phyloP scores from a whole-genome alignment of 2,888 invertebrate genomes.

The Brenthis hecate region DNA sequence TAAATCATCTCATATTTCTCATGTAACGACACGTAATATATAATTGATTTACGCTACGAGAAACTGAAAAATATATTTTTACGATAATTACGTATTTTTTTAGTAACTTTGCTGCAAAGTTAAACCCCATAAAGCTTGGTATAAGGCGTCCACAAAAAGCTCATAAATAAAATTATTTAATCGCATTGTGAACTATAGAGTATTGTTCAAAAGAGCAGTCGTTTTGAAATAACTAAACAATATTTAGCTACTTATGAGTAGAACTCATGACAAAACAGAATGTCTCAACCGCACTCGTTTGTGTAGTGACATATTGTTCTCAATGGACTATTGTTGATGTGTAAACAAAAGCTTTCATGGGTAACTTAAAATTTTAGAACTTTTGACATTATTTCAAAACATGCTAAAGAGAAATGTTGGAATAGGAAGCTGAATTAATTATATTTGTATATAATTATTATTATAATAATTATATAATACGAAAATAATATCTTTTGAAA shows the following conservation, averaged over 20 bases:
- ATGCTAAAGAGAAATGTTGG: background rate
- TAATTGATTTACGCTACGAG: background rate
- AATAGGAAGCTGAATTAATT: too few relatives aligned
- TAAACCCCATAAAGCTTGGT: slow-evolving; percentile 8
- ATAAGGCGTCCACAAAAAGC: slow-evolving; percentile 13
- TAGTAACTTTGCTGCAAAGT: background rate
- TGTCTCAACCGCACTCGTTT: slow-evolving; percentile 45
- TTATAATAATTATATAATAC: too few relatives aligned
- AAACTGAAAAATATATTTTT: background rate
- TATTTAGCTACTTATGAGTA: slow-evolving; percentile 30
- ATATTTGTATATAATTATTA: too few relatives aligned
- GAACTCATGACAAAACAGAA: slow-evolving; percentile 30
- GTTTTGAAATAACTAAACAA: slow-evolving; percentile 33
- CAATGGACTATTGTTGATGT: slow-evolving; percentile 61
- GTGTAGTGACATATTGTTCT: slow-evolving; percentile 66
- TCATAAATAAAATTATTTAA: slow-evolving; percentile 22
- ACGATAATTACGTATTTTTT: slow-evolving; percentile 4
- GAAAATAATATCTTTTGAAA: too few relatives aligned
- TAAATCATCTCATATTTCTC: slow-evolving; percentile 16
- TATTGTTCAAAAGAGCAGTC: slow-evolving; percentile 33
- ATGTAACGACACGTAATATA: background rate
- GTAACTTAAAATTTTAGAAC: slow-evolving; percentile 15
- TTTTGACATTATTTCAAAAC: slow-evolving; percentile 10
- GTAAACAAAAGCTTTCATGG: slow-evolving; percentile 27
- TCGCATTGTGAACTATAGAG: slow-evolving; percentile 25